phyloP scores from a whole-genome alignment of 2,113 vertebrate species.

The Gorilla gorilla region DNA sequence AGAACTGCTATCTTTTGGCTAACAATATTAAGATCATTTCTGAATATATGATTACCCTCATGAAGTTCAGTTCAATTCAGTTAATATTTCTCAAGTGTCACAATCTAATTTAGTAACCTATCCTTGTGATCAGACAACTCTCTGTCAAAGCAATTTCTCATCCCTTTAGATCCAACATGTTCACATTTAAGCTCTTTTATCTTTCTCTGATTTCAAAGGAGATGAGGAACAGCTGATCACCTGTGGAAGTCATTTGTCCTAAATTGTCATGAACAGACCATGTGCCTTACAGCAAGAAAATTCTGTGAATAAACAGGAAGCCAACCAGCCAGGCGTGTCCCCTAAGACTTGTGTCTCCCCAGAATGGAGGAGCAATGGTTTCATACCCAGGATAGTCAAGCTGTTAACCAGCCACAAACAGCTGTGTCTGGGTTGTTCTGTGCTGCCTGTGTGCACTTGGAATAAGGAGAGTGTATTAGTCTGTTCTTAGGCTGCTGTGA shows the following conservation, averaged over 20 bases:
- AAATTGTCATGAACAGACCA: slow-evolving; percentile 27
- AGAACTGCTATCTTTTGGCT: not conserved
- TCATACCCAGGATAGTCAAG: not conserved
- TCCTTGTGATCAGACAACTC: slow-evolving; percentile 5
- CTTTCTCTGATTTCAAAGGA: slow-evolving; percentile 25
- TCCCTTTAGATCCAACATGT: not conserved
- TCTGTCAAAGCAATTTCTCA: not conserved
- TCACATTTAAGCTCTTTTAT: slow-evolving; percentile 12
- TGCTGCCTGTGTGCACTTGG: not conserved
- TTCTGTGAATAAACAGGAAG: slow-evolving; percentile 48
- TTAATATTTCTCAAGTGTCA: slow-evolving; percentile 25
- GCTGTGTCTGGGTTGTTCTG: not conserved
- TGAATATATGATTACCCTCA: not conserved
- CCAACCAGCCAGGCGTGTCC: not conserved
- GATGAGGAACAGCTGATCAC: slow-evolving; percentile 44
- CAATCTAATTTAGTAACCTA: not conserved
- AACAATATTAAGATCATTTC: not conserved
- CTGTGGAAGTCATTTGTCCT: slow-evolving; percentile 41
- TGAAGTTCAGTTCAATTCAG: slow-evolving; percentile 24
- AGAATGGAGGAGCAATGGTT: not conserved
- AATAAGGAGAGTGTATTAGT: not conserved
- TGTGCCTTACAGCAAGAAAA: slow-evolving; percentile 6
- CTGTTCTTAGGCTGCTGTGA: too few relatives aligned
- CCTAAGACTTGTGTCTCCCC: not conserved
- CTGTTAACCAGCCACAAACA: not conserved